phyloP scores from a whole-genome alignment of 2,888 invertebrate species.

The Limnephilus marmoratus region DNA sequence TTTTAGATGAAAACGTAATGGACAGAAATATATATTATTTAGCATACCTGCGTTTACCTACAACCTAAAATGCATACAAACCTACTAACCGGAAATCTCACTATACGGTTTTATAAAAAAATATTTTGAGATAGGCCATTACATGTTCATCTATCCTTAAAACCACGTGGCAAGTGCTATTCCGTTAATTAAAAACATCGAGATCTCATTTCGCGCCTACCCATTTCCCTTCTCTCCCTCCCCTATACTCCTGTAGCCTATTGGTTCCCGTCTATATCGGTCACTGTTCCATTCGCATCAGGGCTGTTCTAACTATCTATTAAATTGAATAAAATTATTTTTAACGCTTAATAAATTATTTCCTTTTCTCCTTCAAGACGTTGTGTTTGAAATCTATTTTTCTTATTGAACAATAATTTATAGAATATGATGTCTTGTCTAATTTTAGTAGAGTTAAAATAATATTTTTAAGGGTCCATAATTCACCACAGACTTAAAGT shows the following conservation, averaged over 20 bases:
- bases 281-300: neutral
- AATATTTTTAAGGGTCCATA: too few species aligned
- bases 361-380: neutral
- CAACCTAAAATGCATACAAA: neutral
- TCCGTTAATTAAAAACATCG: constrained; percentile 24
- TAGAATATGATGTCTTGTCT: too few species aligned
- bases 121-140: neutral
- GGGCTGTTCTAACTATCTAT: constrained; percentile 4
- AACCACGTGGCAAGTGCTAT: constrained; percentile 5
- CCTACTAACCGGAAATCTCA: neutral
- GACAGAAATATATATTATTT: neutral
- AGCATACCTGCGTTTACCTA: neutral
- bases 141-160: neutral
- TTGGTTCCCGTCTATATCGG: neutral
- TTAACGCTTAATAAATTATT: neutral
- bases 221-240: neutral
- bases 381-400: too few species aligned
- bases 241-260: neutral
- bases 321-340: neutral
- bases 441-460: too few species aligned
- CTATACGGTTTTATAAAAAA: neutral
- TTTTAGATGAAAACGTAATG: neutral
- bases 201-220: constrained; percentile 1
- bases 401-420: neutral
- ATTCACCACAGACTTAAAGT: too few species aligned